A percentile compares a stretch with the other conserved stretches of the same genome.
Evolutionary conservation across 1,140 invertebrate genomes (phyloP).

Genomic region (Caenorhabditis brenneri): DNA sequence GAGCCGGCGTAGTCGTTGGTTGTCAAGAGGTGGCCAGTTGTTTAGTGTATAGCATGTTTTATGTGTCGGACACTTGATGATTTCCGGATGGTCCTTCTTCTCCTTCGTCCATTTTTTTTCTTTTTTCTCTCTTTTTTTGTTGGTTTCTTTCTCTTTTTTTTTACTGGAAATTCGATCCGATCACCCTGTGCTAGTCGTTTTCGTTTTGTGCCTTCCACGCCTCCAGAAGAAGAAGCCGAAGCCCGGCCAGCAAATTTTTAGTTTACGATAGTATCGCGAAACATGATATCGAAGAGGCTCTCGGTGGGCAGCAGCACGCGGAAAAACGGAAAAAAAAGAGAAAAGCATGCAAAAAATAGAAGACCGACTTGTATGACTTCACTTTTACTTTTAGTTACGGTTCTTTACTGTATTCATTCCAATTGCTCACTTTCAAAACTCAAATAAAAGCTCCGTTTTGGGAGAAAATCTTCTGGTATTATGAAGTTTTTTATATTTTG

Average conservation of each 20-base stretch:
- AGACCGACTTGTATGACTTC: slow-evolving; percentile 7
- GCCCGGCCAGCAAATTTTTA: slow-evolving; percentile 26
- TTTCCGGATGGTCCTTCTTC: slow-evolving; percentile 34
- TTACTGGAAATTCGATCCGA: slow-evolving; percentile 19
- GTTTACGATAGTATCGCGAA: slow-evolving; percentile 43
- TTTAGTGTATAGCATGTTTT: slow-evolving; percentile 39
- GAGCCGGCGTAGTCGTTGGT: not conserved
- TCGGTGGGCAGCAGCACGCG: slow-evolving; percentile 28
- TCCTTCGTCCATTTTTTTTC: slow-evolving; percentile 27
- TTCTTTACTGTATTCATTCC: no score
- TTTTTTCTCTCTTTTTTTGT: slow-evolving; percentile 8
- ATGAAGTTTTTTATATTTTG: no score
- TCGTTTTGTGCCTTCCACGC: slow-evolving; percentile 28
- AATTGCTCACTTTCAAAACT: no score
- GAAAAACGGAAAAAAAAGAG: slow-evolving; percentile 26
- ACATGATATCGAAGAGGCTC: slow-evolving; percentile 38
- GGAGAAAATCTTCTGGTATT: no score
- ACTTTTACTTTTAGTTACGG: not conserved
- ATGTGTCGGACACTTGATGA: slow-evolving; percentile 36
- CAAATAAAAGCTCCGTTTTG: no score
- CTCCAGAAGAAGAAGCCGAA: not conserved
- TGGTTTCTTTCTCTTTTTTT: slow-evolving; percentile 16
- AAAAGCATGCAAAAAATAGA: slow-evolving; percentile 37
- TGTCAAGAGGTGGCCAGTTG: slow-evolving; percentile 18
- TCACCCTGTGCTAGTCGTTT: slow-evolving; percentile 23